Base-by-base conservation (phyloP, 92 coral and sea anemone species). In the Epizoanthus ramosus region DNA sequence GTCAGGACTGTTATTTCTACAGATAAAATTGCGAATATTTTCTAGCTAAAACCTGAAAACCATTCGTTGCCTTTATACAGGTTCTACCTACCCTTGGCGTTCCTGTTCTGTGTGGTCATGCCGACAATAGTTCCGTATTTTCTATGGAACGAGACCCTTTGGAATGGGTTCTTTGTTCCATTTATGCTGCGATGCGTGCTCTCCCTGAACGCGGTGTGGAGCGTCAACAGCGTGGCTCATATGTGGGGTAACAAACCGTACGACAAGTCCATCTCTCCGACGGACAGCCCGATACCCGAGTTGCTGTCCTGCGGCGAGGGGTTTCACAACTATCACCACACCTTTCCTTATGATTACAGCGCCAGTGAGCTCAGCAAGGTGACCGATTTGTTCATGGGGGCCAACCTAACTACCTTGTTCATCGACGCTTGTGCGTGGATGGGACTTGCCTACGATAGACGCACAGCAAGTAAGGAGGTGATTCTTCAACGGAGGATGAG, bases 121-220 rank as follows among this genome's bases (percentile, higher is more conserved):
- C 97, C 97, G 12, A 86, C 88, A 1, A 41, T 77, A 5, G 88
- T 93, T 3, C 97, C 97, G 13, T 79, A 79, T 71, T 88, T 57
- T 67, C 89, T 90, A n/a, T 93, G 97, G 97, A 89, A 86, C 69
- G 97, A 93, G 73, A 87, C 85, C 56, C 74, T 93, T 28, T 91
- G 92, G 88, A 83, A 68, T 25, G 74, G 91, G 24, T 93, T 83
- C 83, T 86, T 93, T 47, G 89, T 90, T 33, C 64, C 92, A 17
- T 90, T 83, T 77, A 91, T 92, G 6, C 60, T 93, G 52, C 92
- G 97, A 23, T 93, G 91, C 70, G 86, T 79, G 31, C 45, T 88
- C 64, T 82, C 87, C 63, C 93, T 93, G 6, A 86, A 93, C 64
- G 89, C 85, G 6, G 89, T 94, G 22, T 93, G 97, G 97, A 85